Conservation (phyloP, 2,888 invertebrate species). For the Caenorhabditis sp. region DNA sequence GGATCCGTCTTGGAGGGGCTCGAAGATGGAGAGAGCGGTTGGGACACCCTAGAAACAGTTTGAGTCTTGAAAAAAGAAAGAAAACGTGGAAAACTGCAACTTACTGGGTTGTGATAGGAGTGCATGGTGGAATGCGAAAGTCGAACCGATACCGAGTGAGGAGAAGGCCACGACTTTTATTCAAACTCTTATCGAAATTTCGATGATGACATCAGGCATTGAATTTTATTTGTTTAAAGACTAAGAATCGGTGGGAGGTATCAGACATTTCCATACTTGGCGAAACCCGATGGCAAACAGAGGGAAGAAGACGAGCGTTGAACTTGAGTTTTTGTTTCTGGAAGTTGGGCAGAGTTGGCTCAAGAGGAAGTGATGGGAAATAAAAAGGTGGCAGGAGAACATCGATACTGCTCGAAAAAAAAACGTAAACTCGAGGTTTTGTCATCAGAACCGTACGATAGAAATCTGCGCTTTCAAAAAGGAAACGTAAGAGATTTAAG, state of each 20-base stretch:
- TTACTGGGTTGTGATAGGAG: conserved; percentile 72
- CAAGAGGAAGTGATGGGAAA: too few relatives aligned
- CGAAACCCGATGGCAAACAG: conserved; percentile 21
- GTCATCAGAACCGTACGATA: too few relatives aligned
- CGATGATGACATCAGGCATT: conserved; percentile 53
- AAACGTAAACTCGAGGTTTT: background rate
- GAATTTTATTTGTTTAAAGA: conserved; percentile 59
- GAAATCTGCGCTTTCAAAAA: too few relatives aligned
- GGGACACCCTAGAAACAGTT: conserved; percentile 59
- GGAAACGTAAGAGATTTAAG: too few relatives aligned
- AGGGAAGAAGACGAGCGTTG: conserved; percentile 2
- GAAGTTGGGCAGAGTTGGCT: background rate
- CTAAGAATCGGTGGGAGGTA: conserved; percentile 54
- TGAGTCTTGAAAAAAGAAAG: background rate
- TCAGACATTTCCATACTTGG: conserved; percentile 48
- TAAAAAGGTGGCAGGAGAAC: too few relatives aligned
- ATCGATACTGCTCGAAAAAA: background rate
- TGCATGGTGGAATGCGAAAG: conserved; percentile 60
- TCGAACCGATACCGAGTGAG: conserved; percentile 17
- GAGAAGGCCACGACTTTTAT: conserved; percentile 51
- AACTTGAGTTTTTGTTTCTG: conserved; percentile 27
- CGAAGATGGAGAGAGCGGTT: conserved; percentile 66
- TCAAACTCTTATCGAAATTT: conserved; percentile 51
- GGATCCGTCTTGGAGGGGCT: conserved; percentile 68
- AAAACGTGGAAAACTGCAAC: conserved; percentile 43